Conservation (phyloP, 2,797 vertebrate species). For the Mormyrops attenuatus region DNA sequence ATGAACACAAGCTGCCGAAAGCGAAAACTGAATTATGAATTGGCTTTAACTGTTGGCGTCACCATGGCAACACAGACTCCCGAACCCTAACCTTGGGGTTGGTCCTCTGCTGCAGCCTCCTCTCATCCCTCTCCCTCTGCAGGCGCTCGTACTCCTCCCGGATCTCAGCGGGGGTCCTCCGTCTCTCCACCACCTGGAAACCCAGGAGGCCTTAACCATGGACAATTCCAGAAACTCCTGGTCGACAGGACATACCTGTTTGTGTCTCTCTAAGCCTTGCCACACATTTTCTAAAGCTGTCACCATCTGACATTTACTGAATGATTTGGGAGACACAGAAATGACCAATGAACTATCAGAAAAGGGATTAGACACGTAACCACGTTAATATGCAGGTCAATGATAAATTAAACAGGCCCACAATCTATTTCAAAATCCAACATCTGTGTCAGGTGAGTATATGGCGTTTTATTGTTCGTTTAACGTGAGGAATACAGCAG, state of each 20-base stretch:
- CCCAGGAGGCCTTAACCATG: neutral
- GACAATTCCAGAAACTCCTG: neutral
- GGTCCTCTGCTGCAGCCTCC: conserved; percentile 90
- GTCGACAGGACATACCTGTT: neutral
- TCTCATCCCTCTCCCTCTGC: conserved; percentile 87
- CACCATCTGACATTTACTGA: neutral
- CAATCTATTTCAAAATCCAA: neutral
- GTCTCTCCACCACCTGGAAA: conserved; percentile 87
- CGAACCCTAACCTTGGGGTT: conserved; percentile 81
- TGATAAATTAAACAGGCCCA: neutral
- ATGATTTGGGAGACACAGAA: neutral
- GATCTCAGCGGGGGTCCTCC: conserved; percentile 87
- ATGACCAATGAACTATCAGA: neutral
- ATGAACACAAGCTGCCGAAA: neutral
- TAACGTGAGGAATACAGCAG: neutral
- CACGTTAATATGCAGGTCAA: neutral
- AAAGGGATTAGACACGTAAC: neutral
- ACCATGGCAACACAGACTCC: neutral
- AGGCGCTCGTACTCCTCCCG: conserved; percentile 93
- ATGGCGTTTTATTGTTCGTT: neutral
- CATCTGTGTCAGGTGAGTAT: neutral
- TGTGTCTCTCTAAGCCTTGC: neutral
- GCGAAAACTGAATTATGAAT: neutral
- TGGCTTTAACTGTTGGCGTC: neutral
- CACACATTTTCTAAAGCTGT: neutral